Conservation (phyloP, 2,113 vertebrate genomes). For the Ibidorhyncha struthersii region DNA sequence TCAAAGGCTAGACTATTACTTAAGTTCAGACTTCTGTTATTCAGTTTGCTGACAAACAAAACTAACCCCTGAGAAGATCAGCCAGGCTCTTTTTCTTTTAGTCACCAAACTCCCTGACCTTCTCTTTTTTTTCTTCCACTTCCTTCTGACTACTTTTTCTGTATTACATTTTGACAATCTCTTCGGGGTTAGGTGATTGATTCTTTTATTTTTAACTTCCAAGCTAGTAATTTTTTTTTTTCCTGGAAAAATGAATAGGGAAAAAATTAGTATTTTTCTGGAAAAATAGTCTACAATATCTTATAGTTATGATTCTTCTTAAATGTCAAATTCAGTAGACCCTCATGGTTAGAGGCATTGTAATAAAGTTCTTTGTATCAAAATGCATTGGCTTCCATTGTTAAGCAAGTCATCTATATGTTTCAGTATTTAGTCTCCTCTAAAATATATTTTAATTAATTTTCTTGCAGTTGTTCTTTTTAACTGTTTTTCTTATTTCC, state of each 20-base stretch:
- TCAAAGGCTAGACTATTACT: conserved; percentile 56
- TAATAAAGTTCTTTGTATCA: background rate
- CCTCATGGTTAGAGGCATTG: background rate
- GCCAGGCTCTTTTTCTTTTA: conserved; percentile 35
- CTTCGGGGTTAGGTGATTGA: background rate
- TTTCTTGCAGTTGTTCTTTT: background rate
- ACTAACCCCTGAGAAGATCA: conserved; percentile 42
- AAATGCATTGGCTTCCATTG: background rate
- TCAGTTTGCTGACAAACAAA: conserved; percentile 61
- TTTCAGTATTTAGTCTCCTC: background rate
- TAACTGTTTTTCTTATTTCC: background rate
- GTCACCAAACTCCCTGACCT: conserved; percentile 6
- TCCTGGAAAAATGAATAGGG: background rate
- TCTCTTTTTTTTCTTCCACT: background rate
- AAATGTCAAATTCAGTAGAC: background rate
- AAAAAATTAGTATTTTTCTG: background rate
- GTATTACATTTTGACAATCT: background rate
- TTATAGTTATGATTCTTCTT: background rate
- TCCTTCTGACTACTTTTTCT: background rate
- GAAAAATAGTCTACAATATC: background rate
- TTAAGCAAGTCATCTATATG: background rate
- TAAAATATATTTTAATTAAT: background rate
- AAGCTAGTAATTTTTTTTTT: background rate
- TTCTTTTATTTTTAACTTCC: background rate
- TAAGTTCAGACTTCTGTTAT: conserved; percentile 31